Conservation (phyloP, 2,888 invertebrate genomes). For the Lochmaea capreae region DNA sequence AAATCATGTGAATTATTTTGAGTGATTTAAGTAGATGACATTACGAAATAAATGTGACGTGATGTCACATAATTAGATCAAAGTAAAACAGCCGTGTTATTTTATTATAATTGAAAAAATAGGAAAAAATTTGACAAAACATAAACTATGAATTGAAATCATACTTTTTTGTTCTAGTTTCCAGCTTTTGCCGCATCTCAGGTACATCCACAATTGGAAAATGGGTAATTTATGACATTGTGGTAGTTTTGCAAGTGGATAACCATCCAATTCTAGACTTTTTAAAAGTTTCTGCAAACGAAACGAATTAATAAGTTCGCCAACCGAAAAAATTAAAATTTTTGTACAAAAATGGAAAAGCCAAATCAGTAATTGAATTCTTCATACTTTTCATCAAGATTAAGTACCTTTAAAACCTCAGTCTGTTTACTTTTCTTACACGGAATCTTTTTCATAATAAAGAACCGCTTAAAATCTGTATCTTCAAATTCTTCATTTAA, state of each 20-base stretch:
- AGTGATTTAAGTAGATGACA: too few species aligned
- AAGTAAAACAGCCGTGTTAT: too few species aligned
- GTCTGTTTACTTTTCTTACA: constrained; percentile 48
- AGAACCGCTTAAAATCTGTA: constrained; percentile 51
- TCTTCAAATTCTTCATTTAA: constrained; percentile 17
- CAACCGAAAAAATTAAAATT: background rate
- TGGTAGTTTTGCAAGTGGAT: constrained; percentile 62
- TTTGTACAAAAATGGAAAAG: too few species aligned
- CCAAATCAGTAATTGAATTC: too few species aligned
- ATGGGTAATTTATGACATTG: constrained; percentile 60
- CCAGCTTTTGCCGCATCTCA: constrained; percentile 57
- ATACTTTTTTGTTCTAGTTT: constrained; percentile 51
- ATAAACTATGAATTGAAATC: too few species aligned
- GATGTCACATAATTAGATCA: too few species aligned
- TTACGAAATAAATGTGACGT: too few species aligned
- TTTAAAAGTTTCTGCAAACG: constrained; percentile 4
- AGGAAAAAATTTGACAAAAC: too few species aligned
- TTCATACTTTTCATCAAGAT: too few species aligned
- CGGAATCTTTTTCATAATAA: constrained; percentile 56
- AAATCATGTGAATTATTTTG: too few species aligned
- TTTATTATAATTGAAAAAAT: too few species aligned
- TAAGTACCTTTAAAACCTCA: constrained; percentile 51
- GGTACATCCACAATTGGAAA: constrained; percentile 62
- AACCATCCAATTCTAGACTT: constrained; percentile 56
- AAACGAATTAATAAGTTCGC: background rate